Evolutionary conservation across 2,888 invertebrate species (phyloP), one percentile per base, ranked within the genome.

Genomic region (Pyrrhia umbra): DNA sequence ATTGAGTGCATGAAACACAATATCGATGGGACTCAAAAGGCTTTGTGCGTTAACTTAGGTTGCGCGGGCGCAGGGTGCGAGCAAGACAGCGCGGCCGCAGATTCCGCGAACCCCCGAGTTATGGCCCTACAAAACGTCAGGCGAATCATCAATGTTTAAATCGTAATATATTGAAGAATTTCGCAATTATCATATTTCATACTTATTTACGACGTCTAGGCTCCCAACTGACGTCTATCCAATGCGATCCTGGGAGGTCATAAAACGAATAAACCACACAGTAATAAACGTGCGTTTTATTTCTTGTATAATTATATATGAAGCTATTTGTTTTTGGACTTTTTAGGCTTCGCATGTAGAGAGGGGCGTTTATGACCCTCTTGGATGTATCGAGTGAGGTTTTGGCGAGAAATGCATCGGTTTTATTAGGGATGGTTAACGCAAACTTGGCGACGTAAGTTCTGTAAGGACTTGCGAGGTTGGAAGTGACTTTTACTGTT

Each of bases 121-220:
- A 95, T 91, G 87, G 90, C 87, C 91, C 89, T 85, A 94, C 94
- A 94, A 94, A 94, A 92, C 93, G 92, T 92, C 94, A 89, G 87
- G 80, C 86, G 92, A 90, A 93, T 94, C 94, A 92, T 94, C 94
- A 94, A 94, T 94, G 93, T 90, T 93, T 90, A 92, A 94, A 94
- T 93, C 92, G 93, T 93, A 93, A 94, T 94, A 94, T 94, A 94
- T 94, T 93, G 91, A 91, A 94, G 94, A 94, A 94, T 94, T 94
- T 94, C 85, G 94, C 94, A 95, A 95, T 95, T 94, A 95, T 94
- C 94, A 95, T 95, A 95, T 93, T 94, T 95, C 94, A 94, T 92
- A 91, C 88, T 88, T 92, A 91, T 95, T 95, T 95, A 95, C 94
- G 95, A 94, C 87, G 91, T 90, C 94, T 95, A 95, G 93, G 92